These are phyloP conservation scores for Acronicta leporina DNA, from an alignment of 2,888 invertebrate species.

Conservation along the genomic window DNA sequence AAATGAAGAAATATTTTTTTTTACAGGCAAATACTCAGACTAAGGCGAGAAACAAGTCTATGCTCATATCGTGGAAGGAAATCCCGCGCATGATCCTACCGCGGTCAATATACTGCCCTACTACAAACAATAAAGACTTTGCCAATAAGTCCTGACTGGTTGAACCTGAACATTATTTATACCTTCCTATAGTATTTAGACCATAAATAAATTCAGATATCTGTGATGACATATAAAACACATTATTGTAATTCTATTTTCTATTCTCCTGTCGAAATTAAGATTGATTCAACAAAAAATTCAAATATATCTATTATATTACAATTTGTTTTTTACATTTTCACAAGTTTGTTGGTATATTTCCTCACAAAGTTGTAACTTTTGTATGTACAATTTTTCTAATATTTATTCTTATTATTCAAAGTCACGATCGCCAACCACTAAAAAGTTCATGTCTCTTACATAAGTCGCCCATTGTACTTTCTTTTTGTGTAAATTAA, in stretches of 20 bases:
- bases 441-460: slow-evolving; percentile 77
- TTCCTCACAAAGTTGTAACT: too few species aligned
- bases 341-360: slow-evolving; percentile 16
- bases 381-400: background rate
- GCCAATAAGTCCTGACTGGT: slow-evolving; percentile 59
- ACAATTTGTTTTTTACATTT: slow-evolving; percentile 16
- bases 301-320: slow-evolving; percentile 21
- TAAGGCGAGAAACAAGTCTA: slow-evolving; percentile 67
- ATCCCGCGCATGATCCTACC: slow-evolving; percentile 76
- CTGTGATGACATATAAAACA: slow-evolving; percentile 23
- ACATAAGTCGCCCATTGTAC: slow-evolving; percentile 74
- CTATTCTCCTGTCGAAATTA: slow-evolving; percentile 22
- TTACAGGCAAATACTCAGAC: slow-evolving; percentile 66
- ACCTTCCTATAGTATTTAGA: slow-evolving; percentile 1
- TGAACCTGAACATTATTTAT: background rate
- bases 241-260: slow-evolving; percentile 4
- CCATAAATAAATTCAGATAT: slow-evolving; percentile 2
- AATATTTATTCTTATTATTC: slow-evolving; percentile 14
- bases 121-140: slow-evolving; percentile 63
- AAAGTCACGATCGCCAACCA: slow-evolving; percentile 65
- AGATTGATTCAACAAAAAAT: slow-evolving; percentile 13
- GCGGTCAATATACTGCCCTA: slow-evolving; percentile 70
- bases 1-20: slow-evolving; percentile 14
- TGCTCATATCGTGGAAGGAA: slow-evolving; percentile 76
- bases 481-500: slow-evolving; percentile 88